Base-by-base conservation (phyloP, 64 coral and sea anemone species). In the Acropora tenuis region DNA sequence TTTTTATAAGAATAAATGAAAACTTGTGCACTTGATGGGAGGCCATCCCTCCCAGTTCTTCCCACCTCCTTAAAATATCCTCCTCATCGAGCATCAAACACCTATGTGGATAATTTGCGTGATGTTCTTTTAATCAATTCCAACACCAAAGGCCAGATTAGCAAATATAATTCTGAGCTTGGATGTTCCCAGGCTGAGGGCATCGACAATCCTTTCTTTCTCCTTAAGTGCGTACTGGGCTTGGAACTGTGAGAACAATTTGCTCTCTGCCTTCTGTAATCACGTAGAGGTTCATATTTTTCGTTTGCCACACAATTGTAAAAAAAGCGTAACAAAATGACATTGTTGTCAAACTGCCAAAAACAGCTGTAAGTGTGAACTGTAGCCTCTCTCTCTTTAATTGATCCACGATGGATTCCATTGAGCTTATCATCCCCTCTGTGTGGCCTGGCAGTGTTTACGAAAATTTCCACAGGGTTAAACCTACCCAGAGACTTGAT, bases 41-140 rank as follows among this genome's bases (percentile, higher is more conserved):
- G 81, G 3, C 81, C 81, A 84, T 84, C 57, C 1, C 81, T 0
- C 15, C 80, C 80, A n/a, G 49, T 53, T 41, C 80, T 49, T 40
- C 80, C 80, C 18, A 60, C 81, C 55, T 84, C 81, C 57, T 84
- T 57, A 4, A 84, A 52, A 13, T 84, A 84, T 15, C 69, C 81
- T n/a, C 40, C 69, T 60, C 60, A 84, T 66, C 6, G 58, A 45
- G 41, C 58, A 41, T 20, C 58, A 60, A 0, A 84, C 10, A 69
- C 82, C 78, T 60, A 90, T 90, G 41, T 90, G 88, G 47, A 90
- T 90, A 2, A 90, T 61, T 69, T 60, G 47, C 43, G 44, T 71
- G 12, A 90, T 71, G 17, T 79, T 81, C 1, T 48, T 50, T 41
- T 57, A 49, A 69, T 90, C 88, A 1, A 80, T 47, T 13, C 88